A percentile compares a stretch with the other conserved stretches of the same genome.
Evolutionary conservation across 2,797 vertebrate species (phyloP).

Genomic region (Coranthus polyacanthus): DNA sequence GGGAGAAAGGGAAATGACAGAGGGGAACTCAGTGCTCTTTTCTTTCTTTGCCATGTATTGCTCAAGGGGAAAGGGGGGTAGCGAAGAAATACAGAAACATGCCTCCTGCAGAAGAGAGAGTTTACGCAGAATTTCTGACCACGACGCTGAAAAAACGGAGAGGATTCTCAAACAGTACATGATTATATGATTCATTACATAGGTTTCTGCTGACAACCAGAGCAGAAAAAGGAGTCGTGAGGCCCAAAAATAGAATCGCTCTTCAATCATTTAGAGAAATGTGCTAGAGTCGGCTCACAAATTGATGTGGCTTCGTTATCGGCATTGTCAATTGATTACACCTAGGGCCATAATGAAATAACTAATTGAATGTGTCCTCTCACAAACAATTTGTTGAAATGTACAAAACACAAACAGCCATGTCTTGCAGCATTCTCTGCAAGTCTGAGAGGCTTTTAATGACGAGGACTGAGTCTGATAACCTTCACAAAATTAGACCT

Average conservation of each 20-base stretch:
- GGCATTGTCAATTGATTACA: constrained; percentile 83
- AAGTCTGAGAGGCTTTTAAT: constrained; percentile 68
- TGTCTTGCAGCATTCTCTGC: constrained; percentile 27
- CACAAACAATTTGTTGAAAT: constrained; percentile 83
- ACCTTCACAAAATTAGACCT: constrained; percentile 72
- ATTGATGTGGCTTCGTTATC: constrained; percentile 82
- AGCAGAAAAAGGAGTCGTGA: constrained; percentile 23
- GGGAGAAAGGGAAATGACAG: constrained; percentile 55
- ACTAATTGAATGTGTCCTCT: constrained; percentile 84
- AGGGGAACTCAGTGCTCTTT: constrained; percentile 64
- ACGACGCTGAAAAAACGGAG: constrained; percentile 16
- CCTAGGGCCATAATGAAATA: constrained; percentile 81
- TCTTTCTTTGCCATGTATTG: constrained; percentile 75
- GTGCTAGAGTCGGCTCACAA: constrained; percentile 68
- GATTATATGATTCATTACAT: constrained; percentile 8
- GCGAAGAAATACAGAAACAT: constrained; percentile 23
- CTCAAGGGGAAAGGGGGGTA: constrained; percentile 46
- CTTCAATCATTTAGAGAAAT: constrained; percentile 80
- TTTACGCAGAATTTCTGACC: constrained; percentile 32
- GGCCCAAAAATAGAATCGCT: constrained; percentile 54
- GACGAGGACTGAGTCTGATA: constrained; percentile 71
- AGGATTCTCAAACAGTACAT: background rate
- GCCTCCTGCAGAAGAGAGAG: constrained; percentile 9
- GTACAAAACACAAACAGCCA: constrained; percentile 63
- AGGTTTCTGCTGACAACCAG: constrained; percentile 19